A percentile compares a stretch with the other conserved stretches of the same genome.
phyloP scores from a whole-genome alignment of 2,797 vertebrate species.

The Pseudochirops cupreus region DNA sequence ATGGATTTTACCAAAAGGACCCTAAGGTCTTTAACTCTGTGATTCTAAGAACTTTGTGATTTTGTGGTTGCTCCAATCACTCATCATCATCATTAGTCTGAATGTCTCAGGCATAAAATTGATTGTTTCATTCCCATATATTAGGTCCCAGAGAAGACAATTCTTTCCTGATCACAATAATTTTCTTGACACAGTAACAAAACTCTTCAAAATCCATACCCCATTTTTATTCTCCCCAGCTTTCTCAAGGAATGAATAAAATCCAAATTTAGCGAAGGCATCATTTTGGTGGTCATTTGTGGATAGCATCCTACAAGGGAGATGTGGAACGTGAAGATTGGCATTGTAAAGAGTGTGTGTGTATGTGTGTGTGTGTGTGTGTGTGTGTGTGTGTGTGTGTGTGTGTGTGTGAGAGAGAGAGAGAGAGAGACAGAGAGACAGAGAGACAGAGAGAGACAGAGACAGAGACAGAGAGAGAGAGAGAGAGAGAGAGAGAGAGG shows the following conservation, averaged over 20 bases:
- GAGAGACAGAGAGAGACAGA: conserved; percentile 30
- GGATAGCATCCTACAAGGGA: conserved; percentile 21
- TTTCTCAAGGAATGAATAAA: background rate
- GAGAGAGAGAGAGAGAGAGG: no score
- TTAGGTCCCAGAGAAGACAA: background rate
- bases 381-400: background rate
- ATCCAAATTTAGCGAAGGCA: conserved; percentile 28
- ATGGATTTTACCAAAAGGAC: background rate
- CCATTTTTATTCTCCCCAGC: background rate
- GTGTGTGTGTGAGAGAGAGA: background rate
- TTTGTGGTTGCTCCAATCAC: background rate
- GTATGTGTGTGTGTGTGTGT: conserved; percentile 4
- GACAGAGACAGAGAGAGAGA: background rate
- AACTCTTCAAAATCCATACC: conserved; percentile 28
- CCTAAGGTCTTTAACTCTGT: background rate
- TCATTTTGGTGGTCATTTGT: conserved; percentile 43
- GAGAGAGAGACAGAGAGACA: no score
- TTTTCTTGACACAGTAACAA: background rate
- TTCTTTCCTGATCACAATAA: conserved; percentile 1
- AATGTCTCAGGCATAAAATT: background rate
- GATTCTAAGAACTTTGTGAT: background rate
- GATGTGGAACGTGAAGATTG: background rate
- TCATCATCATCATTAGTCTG: background rate
- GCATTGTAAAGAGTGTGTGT: conserved; percentile 57
- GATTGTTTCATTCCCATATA: background rate